Conservation (phyloP, 2,113 vertebrate species). For the Lophochroa leadbeateri region DNA sequence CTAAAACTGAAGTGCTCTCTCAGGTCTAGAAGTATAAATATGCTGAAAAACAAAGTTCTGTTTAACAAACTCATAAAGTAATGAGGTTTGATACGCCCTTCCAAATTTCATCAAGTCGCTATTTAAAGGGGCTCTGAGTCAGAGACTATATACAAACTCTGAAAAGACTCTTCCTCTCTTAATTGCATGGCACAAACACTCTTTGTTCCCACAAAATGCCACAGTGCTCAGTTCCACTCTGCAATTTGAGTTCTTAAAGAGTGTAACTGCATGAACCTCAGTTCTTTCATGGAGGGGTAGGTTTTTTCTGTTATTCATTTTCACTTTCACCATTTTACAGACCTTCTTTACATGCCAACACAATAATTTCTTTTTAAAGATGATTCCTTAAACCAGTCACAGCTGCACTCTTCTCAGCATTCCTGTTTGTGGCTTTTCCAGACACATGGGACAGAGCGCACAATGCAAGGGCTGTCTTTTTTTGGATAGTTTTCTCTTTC, state of each 20-base stretch:
- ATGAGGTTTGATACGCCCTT: not conserved
- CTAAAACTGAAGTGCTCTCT: not conserved
- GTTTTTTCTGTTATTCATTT: not conserved
- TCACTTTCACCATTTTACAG: not conserved
- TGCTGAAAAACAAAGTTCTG: not conserved
- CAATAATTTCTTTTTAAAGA: not conserved
- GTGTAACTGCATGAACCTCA: not conserved
- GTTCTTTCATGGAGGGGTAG: not conserved
- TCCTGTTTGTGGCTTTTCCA: not conserved
- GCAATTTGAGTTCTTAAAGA: not conserved
- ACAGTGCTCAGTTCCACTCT: not conserved
- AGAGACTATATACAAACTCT: not conserved
- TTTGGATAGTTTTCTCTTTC: not conserved
- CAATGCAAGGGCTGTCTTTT: not conserved
- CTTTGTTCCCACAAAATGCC: not conserved
- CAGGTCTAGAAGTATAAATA: not conserved
- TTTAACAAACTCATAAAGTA: not conserved
- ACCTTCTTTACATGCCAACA: not conserved
- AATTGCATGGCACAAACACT: not conserved
- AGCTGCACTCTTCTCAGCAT: not conserved
- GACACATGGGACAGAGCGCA: not conserved
- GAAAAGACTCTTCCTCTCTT: not conserved
- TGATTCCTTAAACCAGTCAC: not conserved
- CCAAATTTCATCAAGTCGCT: not conserved
- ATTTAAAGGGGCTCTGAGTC: not conserved